These are phyloP conservation scores for Strongylocentrotus purpuratus DNA, from an alignment of 35 echinoderm and acorn worm species.

Conservation along the genomic window DNA sequence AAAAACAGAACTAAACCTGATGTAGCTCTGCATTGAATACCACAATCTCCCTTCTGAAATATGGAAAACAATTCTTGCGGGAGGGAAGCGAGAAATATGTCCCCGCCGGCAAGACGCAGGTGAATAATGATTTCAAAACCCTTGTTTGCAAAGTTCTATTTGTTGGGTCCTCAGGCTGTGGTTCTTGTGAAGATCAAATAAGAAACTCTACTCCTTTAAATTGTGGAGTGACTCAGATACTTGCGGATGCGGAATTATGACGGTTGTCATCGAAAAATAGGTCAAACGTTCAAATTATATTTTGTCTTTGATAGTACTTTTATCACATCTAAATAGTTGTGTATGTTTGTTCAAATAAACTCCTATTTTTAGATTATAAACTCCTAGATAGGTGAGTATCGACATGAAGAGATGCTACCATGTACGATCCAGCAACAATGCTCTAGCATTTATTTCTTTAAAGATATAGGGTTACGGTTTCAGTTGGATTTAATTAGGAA, in stretches of 20 bases:
- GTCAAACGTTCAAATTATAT: background rate
- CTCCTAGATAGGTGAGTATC: too few relatives aligned
- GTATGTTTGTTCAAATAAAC: too few relatives aligned
- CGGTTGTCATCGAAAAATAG: background rate
- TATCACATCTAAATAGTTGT: too few relatives aligned
- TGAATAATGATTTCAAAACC: background rate
- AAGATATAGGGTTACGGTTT: too few relatives aligned
- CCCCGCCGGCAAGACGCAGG: background rate
- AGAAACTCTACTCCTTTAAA: background rate
- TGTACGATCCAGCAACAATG: too few relatives aligned
- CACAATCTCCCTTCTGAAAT: background rate
- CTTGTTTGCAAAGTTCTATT: constrained; percentile 12
- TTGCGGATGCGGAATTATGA: background rate
- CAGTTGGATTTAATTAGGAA: too few relatives aligned
- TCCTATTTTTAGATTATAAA: too few relatives aligned
- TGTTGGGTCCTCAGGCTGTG: background rate
- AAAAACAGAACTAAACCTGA: background rate
- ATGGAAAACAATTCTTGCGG: background rate
- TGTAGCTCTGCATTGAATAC: background rate
- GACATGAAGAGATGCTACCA: too few relatives aligned
- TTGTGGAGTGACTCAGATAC: background rate
- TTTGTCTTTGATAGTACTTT: background rate
- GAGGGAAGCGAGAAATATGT: background rate
- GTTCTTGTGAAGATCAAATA: background rate
- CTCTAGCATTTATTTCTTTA: too few relatives aligned